A percentile compares a stretch with the other conserved stretches of the same genome.
Evolutionary conservation across 2,888 invertebrate genomes (phyloP).

Genomic region (Diarsia dahlii): DNA sequence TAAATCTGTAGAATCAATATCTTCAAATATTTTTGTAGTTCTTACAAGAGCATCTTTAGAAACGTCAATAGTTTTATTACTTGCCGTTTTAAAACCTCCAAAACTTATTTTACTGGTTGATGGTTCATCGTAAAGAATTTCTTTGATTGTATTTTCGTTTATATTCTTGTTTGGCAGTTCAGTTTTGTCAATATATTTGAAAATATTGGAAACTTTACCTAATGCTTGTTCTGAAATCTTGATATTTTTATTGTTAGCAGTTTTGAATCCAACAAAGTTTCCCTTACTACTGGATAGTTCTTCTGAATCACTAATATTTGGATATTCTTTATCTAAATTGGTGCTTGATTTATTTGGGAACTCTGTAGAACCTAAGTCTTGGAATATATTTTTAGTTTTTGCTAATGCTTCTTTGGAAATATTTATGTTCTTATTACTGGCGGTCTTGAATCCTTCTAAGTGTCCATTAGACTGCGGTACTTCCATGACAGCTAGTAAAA

Average conservation of each 20-base stretch:
- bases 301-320: not conserved
- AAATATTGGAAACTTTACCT: constrained; percentile 31
- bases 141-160: not conserved
- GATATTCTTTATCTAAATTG: constrained; percentile 14
- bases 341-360: constrained; percentile 27
- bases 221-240: constrained; percentile 41
- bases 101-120: constrained; percentile 3
- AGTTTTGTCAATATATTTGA: constrained; percentile 42
- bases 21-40: constrained; percentile 24
- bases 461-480: not conserved
- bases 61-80: constrained; percentile 17
- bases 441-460: constrained; percentile 67
- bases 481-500: not conserved
- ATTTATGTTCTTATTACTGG: constrained; percentile 78
- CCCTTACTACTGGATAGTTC: constrained; percentile 14
- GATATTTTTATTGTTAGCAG: constrained; percentile 47
- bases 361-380: constrained; percentile 58
- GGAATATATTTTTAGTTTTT: constrained; percentile 74
- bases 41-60: constrained; percentile 23
- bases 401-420: constrained; percentile 74
- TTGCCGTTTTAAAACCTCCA: constrained; percentile 27
- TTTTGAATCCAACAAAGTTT: constrained; percentile 39
- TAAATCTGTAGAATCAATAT: constrained; percentile 3
- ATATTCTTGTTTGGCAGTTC: constrained; percentile 1
- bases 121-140: not conserved